Conservation (phyloP, 2,113 vertebrate genomes). For the Dolichotis patagonum region DNA sequence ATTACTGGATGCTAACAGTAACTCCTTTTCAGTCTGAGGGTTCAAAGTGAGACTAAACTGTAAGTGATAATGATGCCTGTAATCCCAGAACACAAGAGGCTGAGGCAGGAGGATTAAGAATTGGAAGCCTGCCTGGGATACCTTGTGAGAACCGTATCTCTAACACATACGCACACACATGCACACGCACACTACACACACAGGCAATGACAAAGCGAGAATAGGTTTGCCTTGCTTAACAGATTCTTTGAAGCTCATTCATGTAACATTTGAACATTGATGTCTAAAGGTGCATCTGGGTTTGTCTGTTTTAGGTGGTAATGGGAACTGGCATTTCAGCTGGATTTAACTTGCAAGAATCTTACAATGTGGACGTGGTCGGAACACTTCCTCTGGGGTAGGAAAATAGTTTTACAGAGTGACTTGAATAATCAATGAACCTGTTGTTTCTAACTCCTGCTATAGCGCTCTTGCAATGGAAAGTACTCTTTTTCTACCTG, state of each 20-base stretch:
- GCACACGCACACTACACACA: neutral
- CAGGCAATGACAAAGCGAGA: neutral
- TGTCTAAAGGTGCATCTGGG: neutral
- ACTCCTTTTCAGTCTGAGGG: neutral
- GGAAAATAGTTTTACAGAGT: slow-evolving; percentile 64
- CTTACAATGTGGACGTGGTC: slow-evolving; percentile 92
- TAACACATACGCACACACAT: neutral
- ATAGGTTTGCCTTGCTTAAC: neutral
- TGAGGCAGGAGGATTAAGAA: neutral
- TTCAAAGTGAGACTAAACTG: neutral
- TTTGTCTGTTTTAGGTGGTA: slow-evolving; percentile 89
- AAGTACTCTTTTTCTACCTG: neutral
- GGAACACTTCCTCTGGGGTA: slow-evolving; percentile 95
- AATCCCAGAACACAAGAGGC: neutral
- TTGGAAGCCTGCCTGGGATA: neutral
- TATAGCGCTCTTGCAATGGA: neutral
- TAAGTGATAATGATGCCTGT: neutral
- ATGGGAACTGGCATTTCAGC: slow-evolving; percentile 94
- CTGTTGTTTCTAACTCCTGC: neutral
- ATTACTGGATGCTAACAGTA: neutral
- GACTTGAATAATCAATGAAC: neutral
- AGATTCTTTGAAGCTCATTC: neutral
- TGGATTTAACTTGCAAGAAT: slow-evolving; percentile 89
- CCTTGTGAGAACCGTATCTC: neutral
- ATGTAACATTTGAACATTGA: neutral